Percentiles rank a stretch among this genome's conserved stretches.
Conservation (phyloP, 1,140 invertebrate genomes). For the Psilanteris sp. region DNA sequence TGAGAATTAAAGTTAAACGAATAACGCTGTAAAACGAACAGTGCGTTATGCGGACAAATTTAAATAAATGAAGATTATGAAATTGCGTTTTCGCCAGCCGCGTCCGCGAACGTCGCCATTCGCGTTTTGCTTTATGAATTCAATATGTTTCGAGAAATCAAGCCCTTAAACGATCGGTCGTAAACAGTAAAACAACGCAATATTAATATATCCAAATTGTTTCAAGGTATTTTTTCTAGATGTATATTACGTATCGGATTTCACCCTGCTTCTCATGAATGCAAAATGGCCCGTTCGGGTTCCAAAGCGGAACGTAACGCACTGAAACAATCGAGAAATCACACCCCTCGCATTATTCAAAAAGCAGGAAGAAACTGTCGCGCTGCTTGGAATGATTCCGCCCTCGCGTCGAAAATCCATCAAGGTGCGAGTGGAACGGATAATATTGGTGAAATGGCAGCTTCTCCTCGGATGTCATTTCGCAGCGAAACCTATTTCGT, state of each 20-base stretch:
- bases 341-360: constrained; percentile 49
- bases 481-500: constrained; percentile 48
- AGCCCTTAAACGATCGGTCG: background rate
- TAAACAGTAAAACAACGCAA: constrained; percentile 1
- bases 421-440: constrained; percentile 35
- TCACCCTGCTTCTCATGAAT: constrained; percentile 37
- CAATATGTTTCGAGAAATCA: constrained; percentile 5
- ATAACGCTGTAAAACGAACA: too few species aligned
- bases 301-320: constrained; percentile 44
- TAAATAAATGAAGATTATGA: too few species aligned
- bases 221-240: constrained; percentile 36
- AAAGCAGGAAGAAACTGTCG: constrained; percentile 28
- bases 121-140: too few species aligned
- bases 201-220: constrained; percentile 38
- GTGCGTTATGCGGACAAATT: too few species aligned
- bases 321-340: constrained; percentile 51
- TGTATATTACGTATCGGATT: constrained; percentile 34
- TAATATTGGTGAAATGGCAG: constrained; percentile 50
- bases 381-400: constrained; percentile 18
- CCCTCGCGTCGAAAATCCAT: constrained; percentile 54
- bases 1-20: too few species aligned
- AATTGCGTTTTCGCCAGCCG: too few species aligned
- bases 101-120: too few species aligned
- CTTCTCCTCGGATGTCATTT: constrained; percentile 52
- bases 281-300: constrained; percentile 43